Conservation (phyloP, 2,888 invertebrate species). For the Troglohyphantes excavatus region DNA sequence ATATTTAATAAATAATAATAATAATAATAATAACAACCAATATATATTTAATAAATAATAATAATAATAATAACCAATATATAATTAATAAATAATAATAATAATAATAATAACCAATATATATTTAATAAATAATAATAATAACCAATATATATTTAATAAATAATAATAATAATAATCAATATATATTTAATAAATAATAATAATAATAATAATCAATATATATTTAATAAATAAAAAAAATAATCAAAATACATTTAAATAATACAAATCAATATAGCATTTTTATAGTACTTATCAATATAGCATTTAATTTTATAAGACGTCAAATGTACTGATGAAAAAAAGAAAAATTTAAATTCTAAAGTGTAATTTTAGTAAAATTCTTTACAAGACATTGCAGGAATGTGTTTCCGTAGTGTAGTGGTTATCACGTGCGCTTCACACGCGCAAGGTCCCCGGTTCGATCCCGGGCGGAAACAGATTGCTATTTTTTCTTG, state of each 20-base stretch:
- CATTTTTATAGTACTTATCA: background rate
- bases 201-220: too few species aligned
- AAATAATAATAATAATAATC: too few species aligned
- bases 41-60: too few species aligned
- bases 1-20: too few species aligned
- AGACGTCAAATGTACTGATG: background rate
- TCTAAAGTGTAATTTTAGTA: background rate
- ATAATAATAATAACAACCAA: too few species aligned
- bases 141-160: too few species aligned
- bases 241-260: background rate
- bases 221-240: background rate
- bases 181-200: too few species aligned
- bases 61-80: too few species aligned
- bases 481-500: background rate
- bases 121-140: too few species aligned
- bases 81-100: too few species aligned
- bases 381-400: background rate
- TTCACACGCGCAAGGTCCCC: constrained; percentile 62
- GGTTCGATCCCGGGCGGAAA: constrained; percentile 55
- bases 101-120: too few species aligned
- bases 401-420: constrained; percentile 29
- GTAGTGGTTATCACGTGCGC: constrained; percentile 62
- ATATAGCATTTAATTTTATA: background rate
- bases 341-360: background rate
- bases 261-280: background rate